phyloP scores from a whole-genome alignment of 2,113 vertebrate genomes.

The Onychorhynchus coronatus region DNA sequence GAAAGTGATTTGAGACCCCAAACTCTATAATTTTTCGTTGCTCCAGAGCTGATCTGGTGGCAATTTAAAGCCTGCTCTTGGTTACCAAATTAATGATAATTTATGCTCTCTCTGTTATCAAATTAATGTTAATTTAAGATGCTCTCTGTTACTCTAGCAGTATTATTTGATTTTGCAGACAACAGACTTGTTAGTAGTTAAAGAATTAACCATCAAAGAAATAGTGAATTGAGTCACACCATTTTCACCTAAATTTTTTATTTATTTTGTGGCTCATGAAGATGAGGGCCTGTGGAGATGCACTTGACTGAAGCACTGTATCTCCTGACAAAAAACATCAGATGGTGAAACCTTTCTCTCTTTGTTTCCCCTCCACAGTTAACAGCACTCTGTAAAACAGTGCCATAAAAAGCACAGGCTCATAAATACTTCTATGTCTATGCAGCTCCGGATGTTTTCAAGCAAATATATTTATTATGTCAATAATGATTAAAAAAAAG shows the following conservation, averaged over 20 bases:
- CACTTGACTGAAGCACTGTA: neutral
- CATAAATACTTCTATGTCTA: constrained; percentile 39
- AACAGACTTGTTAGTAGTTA: neutral
- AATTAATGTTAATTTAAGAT: neutral
- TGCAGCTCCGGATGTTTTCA: constrained; percentile 18
- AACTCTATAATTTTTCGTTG: neutral
- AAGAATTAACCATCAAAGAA: neutral
- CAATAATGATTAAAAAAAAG: constrained; percentile 31
- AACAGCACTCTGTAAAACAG: neutral
- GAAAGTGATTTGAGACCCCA: neutral
- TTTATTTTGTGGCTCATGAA: neutral
- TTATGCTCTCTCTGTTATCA: neutral
- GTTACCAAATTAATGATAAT: neutral
- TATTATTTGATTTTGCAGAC: neutral
- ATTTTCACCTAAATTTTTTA: neutral
- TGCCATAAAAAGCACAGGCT: neutral
- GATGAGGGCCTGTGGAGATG: neutral
- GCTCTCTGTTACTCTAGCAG: neutral
- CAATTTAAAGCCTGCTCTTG: neutral
- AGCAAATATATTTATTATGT: constrained; percentile 53
- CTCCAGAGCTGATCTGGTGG: neutral
- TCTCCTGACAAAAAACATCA: neutral
- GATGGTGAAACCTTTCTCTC: neutral
- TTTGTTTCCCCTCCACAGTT: neutral
- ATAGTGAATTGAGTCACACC: neutral